Evolutionary conservation across 2,888 invertebrate genomes (phyloP), one percentile per base, ranked within the genome.

Genomic region (Cetonia aurata): DNA sequence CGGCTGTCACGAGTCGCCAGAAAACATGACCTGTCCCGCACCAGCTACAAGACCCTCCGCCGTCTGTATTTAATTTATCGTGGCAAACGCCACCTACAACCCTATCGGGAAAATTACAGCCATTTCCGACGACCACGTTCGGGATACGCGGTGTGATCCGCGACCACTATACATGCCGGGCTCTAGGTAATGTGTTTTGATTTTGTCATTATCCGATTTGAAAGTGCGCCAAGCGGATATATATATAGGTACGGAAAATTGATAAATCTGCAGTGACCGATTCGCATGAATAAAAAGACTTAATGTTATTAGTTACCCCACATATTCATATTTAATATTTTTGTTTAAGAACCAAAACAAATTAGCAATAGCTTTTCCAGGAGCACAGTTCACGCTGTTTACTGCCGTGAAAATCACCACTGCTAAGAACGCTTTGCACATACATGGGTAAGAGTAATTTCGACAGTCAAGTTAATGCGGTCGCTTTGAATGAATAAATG

Each of bases 51-150:
- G 77, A 75, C 76, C 78, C 78, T 73, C 53, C 25, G 79, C 53
- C 53, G 79, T 76, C 79, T 77, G 79, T 79, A 74, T 77, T 79
- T 80, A 80, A 80, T 80, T 80, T 80, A 80, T 79, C 55, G 74
- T 76, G 25, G 25, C 19, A 19, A 53, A 31, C 69, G 69, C 71
- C 73, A 72, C 75, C 73, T 73, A 67, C 67, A 62, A 76, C 78
- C 78, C 77, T 77, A 76, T n/a, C 73, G 72, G 67, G 71, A 78
- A 77, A 79, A 78, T 80, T 80, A 80, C 79, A 77, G 79, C 78
- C 72, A 75, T 74, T 77, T 74, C 77, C 78, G 79, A 77, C 79
- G 77, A 75, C 25, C 25, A 25, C 25, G 25, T 25, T 25, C 25
- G 4, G 25, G 3, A 4, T 25, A 25, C 25, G 25, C 25, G 25